These are phyloP conservation scores for Microcaecilia unicolor DNA, from an alignment of 2,797 vertebrate genomes.

Conservation along the genomic window DNA sequence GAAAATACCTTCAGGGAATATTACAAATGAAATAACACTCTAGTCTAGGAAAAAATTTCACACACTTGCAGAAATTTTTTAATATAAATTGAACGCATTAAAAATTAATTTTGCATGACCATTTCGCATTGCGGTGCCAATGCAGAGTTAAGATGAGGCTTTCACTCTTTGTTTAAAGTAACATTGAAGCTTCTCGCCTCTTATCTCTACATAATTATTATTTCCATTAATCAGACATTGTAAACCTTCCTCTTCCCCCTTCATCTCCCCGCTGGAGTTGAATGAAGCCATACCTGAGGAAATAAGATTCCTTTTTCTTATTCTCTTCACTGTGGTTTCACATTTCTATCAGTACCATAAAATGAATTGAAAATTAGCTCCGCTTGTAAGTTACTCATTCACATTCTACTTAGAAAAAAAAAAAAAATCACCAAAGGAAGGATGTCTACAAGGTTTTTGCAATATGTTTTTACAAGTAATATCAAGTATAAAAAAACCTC, in stretches of 20 bases:
- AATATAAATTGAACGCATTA: slow-evolving; percentile 79
- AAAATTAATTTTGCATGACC: slow-evolving; percentile 79
- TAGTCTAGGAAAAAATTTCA: slow-evolving; percentile 66
- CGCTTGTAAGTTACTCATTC: no score
- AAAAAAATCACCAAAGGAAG: slow-evolving; percentile 59
- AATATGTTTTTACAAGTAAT: no score
- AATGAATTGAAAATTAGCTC: slow-evolving; percentile 57
- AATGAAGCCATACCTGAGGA: slow-evolving; percentile 66
- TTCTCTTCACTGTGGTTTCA: no score
- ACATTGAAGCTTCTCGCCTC: slow-evolving; percentile 45
- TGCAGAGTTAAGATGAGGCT: slow-evolving; percentile 70
- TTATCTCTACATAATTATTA: slow-evolving; percentile 65
- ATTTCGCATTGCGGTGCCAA: slow-evolving; percentile 70
- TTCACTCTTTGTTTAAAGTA: slow-evolving; percentile 71
- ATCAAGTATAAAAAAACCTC: slow-evolving; percentile 45
- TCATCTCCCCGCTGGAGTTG: slow-evolving; percentile 54
- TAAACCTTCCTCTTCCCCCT: slow-evolving; percentile 39
- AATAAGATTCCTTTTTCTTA: slow-evolving; percentile 49
- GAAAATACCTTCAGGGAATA: slow-evolving; percentile 76
- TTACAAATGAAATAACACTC: slow-evolving; percentile 77
- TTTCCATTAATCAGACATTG: slow-evolving; percentile 67
- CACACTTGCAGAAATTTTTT: slow-evolving; percentile 77
- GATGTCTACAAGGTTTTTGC: no score
- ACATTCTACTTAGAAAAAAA: no score
- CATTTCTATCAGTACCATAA: slow-evolving; percentile 81